Evolutionary conservation across 2,113 vertebrate species (phyloP), one percentile per base, ranked within the genome.

Genomic region (Lepus timidus): DNA sequence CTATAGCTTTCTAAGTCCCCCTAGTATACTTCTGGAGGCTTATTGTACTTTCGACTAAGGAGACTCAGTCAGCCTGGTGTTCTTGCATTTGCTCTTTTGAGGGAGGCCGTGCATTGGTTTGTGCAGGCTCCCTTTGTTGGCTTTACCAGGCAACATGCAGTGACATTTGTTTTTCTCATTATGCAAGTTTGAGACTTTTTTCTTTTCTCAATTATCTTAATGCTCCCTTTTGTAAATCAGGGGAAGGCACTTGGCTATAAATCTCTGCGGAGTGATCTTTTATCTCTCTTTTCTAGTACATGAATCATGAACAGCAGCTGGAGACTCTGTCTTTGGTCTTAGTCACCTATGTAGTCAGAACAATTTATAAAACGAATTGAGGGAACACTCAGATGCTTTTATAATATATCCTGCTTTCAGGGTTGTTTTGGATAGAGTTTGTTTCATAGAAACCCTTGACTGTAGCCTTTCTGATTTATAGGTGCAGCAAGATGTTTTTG

Each of bases 311-410:
- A 39, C 74, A 94, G 64, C 93, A 92, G 68, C 61, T 85, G 58
- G 84, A 90, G 39, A 70, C 49, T 87, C 20, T 65, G 64, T 39
- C 71, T 92, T 93, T 39, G 71, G 74, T 68, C 62, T 96, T 81
- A 76, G 71, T 96, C 95, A 95, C 91, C 80, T 96, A 16, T 84
- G 39, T 65, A 91, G 82, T 64, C 23, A 93, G 90, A 94, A 88
- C 92, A 74, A 90, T 92, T 97, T 96, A 96, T 91, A 68, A 89
- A 95, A 85, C 76, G 87, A 93, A 96, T 92, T 74, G 92, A 91
- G 39, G 78, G 83, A 74, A 88, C 85, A 68, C 36, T 49, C 75
- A 75, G 70, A 81, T 84, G 62, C 78, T 90, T 95, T 93, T 90
- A 39, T 71, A 81, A 85, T 65, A 52, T 22, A 73, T 22, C 7